Percentiles rank a stretch among this genome's conserved stretches.
These are phyloP conservation scores for Lysandra coridon DNA, from an alignment of 2,888 invertebrate species.

Conservation along the genomic window DNA sequence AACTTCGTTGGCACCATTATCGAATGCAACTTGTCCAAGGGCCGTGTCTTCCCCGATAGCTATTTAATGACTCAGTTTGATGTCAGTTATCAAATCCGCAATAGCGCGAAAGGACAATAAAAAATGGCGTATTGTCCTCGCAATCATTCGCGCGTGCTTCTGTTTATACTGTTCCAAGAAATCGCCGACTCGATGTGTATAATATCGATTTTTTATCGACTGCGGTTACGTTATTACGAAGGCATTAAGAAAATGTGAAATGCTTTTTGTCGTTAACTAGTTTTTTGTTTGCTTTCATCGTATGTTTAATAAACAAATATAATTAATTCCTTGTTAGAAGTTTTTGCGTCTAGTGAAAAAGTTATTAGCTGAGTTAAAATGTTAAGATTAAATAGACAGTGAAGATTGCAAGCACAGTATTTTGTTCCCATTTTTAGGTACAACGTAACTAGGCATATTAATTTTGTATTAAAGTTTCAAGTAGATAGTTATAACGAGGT, in stretches of 20 bases:
- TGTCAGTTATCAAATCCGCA: conserved; percentile 16
- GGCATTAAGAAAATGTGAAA: conserved; percentile 35
- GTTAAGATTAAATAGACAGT: conserved; percentile 9
- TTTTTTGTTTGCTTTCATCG: conserved; percentile 32
- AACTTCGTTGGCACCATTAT: not conserved
- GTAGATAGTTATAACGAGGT: not conserved
- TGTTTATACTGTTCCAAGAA: conserved; percentile 49
- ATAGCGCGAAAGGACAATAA: conserved; percentile 44
- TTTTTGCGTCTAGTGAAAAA: conserved; percentile 18
- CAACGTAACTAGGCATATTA: not conserved
- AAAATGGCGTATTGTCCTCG: conserved; percentile 55
- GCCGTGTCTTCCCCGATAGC: conserved; percentile 3
- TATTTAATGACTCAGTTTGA: conserved; percentile 59
- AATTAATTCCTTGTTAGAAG: conserved; percentile 26
- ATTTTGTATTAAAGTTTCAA: not conserved
- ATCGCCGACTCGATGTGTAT: conserved; percentile 45
- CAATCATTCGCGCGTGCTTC: conserved; percentile 59
- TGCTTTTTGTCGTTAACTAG: conserved; percentile 38
- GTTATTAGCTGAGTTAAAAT: conserved; percentile 14
- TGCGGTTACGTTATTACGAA: conserved; percentile 39
- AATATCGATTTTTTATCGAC: conserved; percentile 41
- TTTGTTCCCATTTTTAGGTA: not conserved
- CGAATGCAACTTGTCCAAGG: not conserved
- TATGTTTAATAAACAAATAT: conserved; percentile 29
- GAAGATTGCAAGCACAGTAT: not conserved